Conservation (phyloP, 2,888 invertebrate species). For the Hemicrepidius hirtus region DNA sequence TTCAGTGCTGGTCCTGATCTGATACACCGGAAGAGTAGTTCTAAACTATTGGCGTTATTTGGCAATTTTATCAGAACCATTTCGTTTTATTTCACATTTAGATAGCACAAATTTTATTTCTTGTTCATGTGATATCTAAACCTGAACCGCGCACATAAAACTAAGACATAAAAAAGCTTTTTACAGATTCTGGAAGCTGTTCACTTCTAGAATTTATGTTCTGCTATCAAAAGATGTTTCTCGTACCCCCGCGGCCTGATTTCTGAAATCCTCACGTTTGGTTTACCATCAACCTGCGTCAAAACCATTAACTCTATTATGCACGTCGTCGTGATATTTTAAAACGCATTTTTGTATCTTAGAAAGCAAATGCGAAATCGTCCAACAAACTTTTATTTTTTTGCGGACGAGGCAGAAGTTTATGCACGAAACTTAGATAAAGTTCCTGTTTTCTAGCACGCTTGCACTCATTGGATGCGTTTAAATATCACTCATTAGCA, state of each 20-base stretch:
- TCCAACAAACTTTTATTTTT: not conserved
- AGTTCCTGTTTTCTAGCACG: conserved; percentile 26
- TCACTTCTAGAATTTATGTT: conserved; percentile 38
- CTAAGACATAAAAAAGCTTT: conserved; percentile 47
- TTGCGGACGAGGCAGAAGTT: not conserved
- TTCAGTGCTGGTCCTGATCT: conserved; percentile 5
- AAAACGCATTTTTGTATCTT: conserved; percentile 8
- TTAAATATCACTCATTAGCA: conserved; percentile 16
- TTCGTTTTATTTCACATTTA: conserved; percentile 36
- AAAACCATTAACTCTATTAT: conserved; percentile 24
- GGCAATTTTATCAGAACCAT: conserved; percentile 34
- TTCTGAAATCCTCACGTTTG: conserved; percentile 15
- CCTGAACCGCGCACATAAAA: conserved; percentile 40
- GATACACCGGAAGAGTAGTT: conserved; percentile 30
- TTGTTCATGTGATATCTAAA: conserved; percentile 37
- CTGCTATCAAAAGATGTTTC: conserved; percentile 29
- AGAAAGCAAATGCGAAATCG: not conserved
- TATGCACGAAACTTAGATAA: conserved; percentile 19
- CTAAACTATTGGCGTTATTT: conserved; percentile 34
- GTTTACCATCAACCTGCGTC: conserved; percentile 13
- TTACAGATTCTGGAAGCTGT: conserved; percentile 40
- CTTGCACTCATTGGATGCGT: conserved; percentile 15
- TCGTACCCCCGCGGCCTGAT: conserved; percentile 33
- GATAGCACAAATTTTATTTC: conserved; percentile 40
- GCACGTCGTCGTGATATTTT: not conserved